Percentiles rank a stretch among this genome's conserved stretches.
phyloP scores from a whole-genome alignment of 1,140 invertebrate genomes.

The Lethrus apterus region DNA sequence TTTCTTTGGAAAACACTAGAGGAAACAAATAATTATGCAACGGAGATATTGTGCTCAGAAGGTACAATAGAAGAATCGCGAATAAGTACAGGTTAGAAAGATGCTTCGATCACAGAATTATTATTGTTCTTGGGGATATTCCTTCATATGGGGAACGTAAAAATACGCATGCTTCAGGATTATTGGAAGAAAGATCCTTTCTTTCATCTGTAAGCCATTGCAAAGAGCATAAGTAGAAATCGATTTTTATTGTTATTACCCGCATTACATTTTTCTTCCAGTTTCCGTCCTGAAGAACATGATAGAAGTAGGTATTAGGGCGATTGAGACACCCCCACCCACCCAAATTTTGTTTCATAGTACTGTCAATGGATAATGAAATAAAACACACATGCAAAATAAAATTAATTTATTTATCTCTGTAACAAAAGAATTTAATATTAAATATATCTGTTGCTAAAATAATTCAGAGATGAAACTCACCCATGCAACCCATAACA shows the following conservation, averaged over 20 bases:
- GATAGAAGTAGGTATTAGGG: slow-evolving; percentile 5
- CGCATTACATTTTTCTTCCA: slow-evolving; percentile 5
- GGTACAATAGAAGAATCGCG: neutral
- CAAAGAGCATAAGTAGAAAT: slow-evolving; percentile 12
- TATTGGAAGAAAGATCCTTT: slow-evolving; percentile 11
- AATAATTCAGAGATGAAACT: too few relatives aligned
- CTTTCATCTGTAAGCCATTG: slow-evolving; percentile 5
- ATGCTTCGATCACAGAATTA: too few relatives aligned
- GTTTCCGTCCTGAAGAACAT: neutral
- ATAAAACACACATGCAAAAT: too few relatives aligned
- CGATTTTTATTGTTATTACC: slow-evolving; percentile 8
- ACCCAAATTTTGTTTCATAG: too few relatives aligned
- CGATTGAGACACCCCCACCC: too few relatives aligned
- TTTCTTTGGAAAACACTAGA: slow-evolving; percentile 2
- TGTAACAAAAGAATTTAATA: too few relatives aligned
- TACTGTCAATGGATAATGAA: too few relatives aligned
- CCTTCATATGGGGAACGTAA: slow-evolving; percentile 10
- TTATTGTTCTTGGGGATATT: too few relatives aligned
- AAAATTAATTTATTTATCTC: too few relatives aligned
- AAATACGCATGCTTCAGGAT: neutral
- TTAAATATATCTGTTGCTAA: too few relatives aligned
- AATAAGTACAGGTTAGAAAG: neutral
- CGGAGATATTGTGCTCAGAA: neutral
- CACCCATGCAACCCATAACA: too few relatives aligned
- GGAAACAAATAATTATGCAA: slow-evolving; percentile 8